Conservation (phyloP, 2,113 vertebrate species). For the Tachysurus vachellii region DNA sequence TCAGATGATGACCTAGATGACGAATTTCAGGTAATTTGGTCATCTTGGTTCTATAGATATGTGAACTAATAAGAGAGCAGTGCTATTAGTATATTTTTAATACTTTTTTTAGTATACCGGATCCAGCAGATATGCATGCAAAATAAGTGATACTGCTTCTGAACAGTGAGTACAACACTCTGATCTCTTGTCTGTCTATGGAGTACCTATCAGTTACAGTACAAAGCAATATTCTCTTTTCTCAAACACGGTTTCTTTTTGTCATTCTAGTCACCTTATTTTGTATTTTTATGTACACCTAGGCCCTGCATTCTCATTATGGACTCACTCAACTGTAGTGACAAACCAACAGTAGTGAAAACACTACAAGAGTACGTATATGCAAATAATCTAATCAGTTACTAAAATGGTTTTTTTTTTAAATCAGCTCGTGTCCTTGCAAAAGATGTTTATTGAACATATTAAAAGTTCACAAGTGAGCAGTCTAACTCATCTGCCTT, state of each 20-base stretch:
- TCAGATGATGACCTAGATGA: constrained; percentile 44
- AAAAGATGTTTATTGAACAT: neutral
- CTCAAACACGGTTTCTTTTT: neutral
- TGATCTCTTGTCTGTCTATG: neutral
- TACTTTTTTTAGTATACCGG: neutral
- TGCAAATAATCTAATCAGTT: neutral
- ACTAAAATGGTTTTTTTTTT: neutral
- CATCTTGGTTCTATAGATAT: neutral
- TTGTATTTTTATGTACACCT: constrained; percentile 4
- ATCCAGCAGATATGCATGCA: neutral
- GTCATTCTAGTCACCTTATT: neutral
- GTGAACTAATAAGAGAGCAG: neutral
- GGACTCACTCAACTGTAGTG: constrained; percentile 83
- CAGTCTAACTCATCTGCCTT: too few species aligned
- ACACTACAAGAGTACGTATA: constrained; percentile 84
- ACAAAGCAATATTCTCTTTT: neutral
- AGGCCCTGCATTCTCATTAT: constrained; percentile 89
- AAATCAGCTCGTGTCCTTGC: neutral
- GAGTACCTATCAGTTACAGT: neutral
- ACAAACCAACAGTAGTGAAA: constrained; percentile 82
- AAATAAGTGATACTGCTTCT: neutral
- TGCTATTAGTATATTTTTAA: neutral
- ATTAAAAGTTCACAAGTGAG: too few species aligned
- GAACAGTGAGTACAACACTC: constrained; percentile 19
- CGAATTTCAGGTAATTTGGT: constrained; percentile 35